Conservation (phyloP, 2,797 vertebrate genomes). For the Centroberyx gerrardi region DNA sequence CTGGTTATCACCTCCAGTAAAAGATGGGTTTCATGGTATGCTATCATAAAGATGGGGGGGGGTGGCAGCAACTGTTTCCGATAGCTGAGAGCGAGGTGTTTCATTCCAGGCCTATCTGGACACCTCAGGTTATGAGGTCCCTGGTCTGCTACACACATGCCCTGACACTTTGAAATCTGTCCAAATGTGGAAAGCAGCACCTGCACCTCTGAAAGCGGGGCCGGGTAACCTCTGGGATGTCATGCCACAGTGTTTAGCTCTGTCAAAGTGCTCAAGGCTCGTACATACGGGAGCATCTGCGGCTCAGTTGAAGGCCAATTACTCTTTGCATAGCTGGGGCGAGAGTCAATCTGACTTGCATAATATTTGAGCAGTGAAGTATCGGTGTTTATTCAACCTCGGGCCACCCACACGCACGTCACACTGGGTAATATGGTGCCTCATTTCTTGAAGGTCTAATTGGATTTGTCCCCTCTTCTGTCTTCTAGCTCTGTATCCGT, state of each 20-base stretch:
- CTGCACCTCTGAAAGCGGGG: slow-evolving; percentile 10
- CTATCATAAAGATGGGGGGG: slow-evolving; percentile 35
- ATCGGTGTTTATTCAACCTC: slow-evolving; percentile 60
- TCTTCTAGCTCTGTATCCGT: slow-evolving; percentile 90
- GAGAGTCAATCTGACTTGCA: slow-evolving; percentile 35
- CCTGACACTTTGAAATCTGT: slow-evolving; percentile 50
- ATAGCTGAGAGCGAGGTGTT: slow-evolving; percentile 6
- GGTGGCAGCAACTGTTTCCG: slow-evolving; percentile 10
- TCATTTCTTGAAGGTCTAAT: slow-evolving; percentile 54
- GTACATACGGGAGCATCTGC: slow-evolving; percentile 37
- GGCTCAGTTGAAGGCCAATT: slow-evolving; percentile 49
- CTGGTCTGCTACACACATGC: slow-evolving; percentile 44
- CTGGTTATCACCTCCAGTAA: slow-evolving; percentile 31
- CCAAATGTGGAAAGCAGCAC: slow-evolving; percentile 41
- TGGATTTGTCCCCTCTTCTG: slow-evolving; percentile 47
- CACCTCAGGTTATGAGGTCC: slow-evolving; percentile 27
- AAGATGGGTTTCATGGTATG: slow-evolving; percentile 40
- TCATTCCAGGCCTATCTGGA: slow-evolving; percentile 43
- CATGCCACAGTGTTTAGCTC: not conserved
- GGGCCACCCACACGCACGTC: slow-evolving; percentile 31
- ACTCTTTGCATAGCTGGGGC: slow-evolving; percentile 48
- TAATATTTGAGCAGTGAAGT: slow-evolving; percentile 70
- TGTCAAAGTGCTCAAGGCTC: not conserved
- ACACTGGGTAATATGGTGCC: slow-evolving; percentile 3
- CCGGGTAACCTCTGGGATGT: slow-evolving; percentile 33